Conservation (phyloP, 1,140 invertebrate species). For the Lysiphlebus fabarum region DNA sequence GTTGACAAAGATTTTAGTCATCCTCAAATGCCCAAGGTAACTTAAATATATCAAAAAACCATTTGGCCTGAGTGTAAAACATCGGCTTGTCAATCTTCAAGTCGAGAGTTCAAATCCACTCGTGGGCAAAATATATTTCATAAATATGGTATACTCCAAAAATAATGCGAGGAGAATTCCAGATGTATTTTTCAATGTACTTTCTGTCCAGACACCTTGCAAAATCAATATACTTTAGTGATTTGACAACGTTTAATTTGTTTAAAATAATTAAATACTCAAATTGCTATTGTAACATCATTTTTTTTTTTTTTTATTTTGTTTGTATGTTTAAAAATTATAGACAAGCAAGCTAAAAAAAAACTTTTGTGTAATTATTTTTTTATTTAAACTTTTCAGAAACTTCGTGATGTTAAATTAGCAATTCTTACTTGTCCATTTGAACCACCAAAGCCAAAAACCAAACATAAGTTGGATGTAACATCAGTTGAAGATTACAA, state of each 20-base stretch:
- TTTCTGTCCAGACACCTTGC: slow-evolving; percentile 31
- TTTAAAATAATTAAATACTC: slow-evolving; percentile 1
- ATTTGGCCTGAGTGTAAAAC: too few relatives aligned
- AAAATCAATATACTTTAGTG: slow-evolving; percentile 23
- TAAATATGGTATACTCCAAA: neutral
- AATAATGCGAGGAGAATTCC: slow-evolving; percentile 31
- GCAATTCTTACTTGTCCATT: slow-evolving; percentile 99
- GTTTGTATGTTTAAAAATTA: too few relatives aligned
- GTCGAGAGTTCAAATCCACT: too few relatives aligned
- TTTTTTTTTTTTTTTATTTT: slow-evolving; percentile 1
- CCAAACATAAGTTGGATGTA: slow-evolving; percentile 99
- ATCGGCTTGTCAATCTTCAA: too few relatives aligned
- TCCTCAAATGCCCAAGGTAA: slow-evolving; percentile 97
- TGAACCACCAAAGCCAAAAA: slow-evolving; percentile 99
- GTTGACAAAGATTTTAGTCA: slow-evolving; percentile 99
- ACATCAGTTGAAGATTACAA: slow-evolving; percentile 95
- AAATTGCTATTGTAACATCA: slow-evolving; percentile 17
- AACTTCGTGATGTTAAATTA: slow-evolving; percentile 82
- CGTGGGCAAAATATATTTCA: slow-evolving; percentile 2
- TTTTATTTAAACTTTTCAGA: slow-evolving; percentile 43
- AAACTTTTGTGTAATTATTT: neutral
- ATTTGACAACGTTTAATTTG: slow-evolving; percentile 15
- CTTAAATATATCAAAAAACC: neutral
- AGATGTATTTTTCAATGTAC: slow-evolving; percentile 21
- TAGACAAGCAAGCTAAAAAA: slow-evolving; percentile 17